A percentile compares a stretch with the other conserved stretches of the same genome.
Evolutionary conservation across 2,888 invertebrate species (phyloP).

Genomic region (Hartigia nigra): DNA sequence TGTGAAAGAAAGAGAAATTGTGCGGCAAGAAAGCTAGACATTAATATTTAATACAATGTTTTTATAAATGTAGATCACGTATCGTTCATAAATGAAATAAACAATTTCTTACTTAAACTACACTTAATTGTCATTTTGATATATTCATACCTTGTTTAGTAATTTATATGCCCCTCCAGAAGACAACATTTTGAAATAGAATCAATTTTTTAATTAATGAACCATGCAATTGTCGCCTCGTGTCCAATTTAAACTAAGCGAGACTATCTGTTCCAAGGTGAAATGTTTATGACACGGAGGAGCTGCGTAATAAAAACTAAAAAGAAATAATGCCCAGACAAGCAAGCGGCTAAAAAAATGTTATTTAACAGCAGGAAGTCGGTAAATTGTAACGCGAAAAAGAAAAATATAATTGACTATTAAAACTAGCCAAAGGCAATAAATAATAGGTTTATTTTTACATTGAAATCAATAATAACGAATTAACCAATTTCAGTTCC

Average conservation of each 20-base stretch:
- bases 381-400: neutral
- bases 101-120: neutral
- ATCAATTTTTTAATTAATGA: neutral
- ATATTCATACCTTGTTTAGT: neutral
- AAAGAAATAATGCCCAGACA: neutral
- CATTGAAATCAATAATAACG: neutral
- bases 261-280: neutral
- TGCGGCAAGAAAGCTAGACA: neutral
- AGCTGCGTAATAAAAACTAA: neutral
- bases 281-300: neutral
- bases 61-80: neutral
- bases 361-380: neutral
- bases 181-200: neutral
- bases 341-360: neutral
- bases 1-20: neutral
- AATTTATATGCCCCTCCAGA: neutral
- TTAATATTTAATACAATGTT: neutral
- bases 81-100: neutral
- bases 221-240: neutral
- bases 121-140: neutral
- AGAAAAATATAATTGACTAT: neutral
- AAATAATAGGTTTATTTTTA: neutral
- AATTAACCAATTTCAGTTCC: neutral
- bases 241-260: neutral
- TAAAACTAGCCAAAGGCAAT: neutral